Percentiles rank a stretch among this genome's conserved stretches.
These are phyloP conservation scores for Aphidius gifuensis DNA, from an alignment of 1,140 invertebrate species.

Conservation along the genomic window DNA sequence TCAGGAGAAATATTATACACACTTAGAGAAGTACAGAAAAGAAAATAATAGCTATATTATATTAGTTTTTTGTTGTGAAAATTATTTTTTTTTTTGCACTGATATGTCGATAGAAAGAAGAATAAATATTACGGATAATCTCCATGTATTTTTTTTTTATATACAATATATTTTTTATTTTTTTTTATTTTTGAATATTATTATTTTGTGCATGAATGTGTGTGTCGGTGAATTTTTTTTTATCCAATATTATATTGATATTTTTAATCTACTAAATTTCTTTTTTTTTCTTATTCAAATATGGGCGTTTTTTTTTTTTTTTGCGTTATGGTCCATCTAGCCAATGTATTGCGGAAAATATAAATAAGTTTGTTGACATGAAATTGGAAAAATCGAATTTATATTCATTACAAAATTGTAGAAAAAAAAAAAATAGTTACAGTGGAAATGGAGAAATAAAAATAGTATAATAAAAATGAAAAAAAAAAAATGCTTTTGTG, in stretches of 20 bases:
- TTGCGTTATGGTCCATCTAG: not conserved
- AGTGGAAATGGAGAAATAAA: not conserved
- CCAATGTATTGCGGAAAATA: conserved; percentile 6
- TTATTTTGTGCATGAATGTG: conserved; percentile 2
- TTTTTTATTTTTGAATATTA: too few species aligned
- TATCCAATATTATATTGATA: not conserved
- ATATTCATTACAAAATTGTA: not conserved
- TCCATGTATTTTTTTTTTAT: not conserved
- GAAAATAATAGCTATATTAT: not conserved
- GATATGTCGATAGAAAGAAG: conserved; percentile 27
- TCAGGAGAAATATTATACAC: too few species aligned
- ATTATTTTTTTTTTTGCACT: conserved; percentile 16
- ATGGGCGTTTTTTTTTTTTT: not conserved
- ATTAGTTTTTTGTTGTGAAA: not conserved
- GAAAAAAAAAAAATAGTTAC: not conserved
- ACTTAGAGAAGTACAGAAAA: too few species aligned
- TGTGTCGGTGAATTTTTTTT: not conserved
- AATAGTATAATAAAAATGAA: not conserved
- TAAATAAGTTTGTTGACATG: conserved; percentile 16
- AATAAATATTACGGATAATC: not conserved
- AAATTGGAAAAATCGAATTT: not conserved
- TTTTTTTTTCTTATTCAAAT: not conserved
- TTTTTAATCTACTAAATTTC: not conserved
- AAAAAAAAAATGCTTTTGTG: not conserved
- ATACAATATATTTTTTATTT: not conserved